Conservation (phyloP, 2,888 invertebrate species). For the Amiota communis region DNA sequence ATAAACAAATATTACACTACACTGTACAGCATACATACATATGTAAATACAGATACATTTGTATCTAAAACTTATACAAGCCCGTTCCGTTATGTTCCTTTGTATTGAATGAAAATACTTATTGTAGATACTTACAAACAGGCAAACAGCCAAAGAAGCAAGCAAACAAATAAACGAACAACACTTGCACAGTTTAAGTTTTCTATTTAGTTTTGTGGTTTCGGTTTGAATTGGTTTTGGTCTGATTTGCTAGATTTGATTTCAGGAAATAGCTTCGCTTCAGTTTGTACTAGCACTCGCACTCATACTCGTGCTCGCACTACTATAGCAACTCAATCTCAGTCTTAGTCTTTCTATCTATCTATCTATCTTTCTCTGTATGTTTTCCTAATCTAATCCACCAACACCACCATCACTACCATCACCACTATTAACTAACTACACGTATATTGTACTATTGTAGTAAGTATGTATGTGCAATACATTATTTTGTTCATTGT, state of each 20-base stretch:
- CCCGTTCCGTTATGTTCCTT: not conserved
- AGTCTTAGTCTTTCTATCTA: not conserved
- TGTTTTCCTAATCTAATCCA: not conserved
- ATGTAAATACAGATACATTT: constrained; percentile 27
- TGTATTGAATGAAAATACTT: no score
- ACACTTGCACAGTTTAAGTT: constrained; percentile 43
- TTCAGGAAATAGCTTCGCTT: constrained; percentile 58
- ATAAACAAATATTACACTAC: no score
- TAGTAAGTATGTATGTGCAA: not conserved
- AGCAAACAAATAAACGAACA: constrained; percentile 32
- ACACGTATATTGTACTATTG: no score
- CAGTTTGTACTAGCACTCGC: constrained; percentile 14
- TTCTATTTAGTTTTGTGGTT: constrained; percentile 41
- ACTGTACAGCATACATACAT: not conserved
- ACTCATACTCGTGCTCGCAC: not conserved
- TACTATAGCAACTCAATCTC: no score
- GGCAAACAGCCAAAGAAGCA: not conserved
- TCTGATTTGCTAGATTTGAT: constrained; percentile 70
- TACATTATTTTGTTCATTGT: constrained; percentile 15
- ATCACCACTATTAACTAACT: no score
- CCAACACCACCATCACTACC: no score
- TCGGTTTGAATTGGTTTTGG: constrained; percentile 50
- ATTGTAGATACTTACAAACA: not conserved
- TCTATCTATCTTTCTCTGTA: not conserved
- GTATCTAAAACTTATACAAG: constrained; percentile 49